Base-by-base conservation (phyloP, 2,888 invertebrate genomes). In the Mesochorus sp. region DNA sequence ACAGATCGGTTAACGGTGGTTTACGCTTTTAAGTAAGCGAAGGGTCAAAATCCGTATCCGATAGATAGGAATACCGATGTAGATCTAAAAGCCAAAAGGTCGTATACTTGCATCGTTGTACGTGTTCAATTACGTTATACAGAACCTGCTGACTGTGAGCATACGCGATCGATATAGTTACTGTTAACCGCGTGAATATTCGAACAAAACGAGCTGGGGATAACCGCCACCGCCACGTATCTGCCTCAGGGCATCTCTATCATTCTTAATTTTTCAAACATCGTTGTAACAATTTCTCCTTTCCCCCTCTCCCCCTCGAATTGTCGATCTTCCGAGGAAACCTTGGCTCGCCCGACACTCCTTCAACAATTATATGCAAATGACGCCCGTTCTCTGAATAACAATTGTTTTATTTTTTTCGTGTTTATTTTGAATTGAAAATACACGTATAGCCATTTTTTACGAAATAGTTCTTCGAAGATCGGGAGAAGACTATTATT, bases 361-460 rank as follows among this genome's bases (percentile, higher is more conserved):
- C 37, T 64, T 28, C 49, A 12, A 24, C 59, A 47, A 55, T 77
- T 19, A 42, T 34, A 73, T 68, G 77, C 62, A 73, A 68, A 73
- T 59, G 6, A 42, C 0, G 8, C 34, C 14, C 57, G 17, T 55
- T 59, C 64, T 37, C 55, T 4, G 53, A 31, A 24, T 34, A 66
- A 59, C 49, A 28, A 51, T 76, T 55, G 1, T n/a, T 24, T 19
- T 14, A n/a, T 12, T 21, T 47, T 24, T 21, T n/a, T 6, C 3
- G n/a, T n/a, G 8, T 26, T 3, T 28, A 28, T 51, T 44, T 10
- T 19, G 8, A 3, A 2, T n/a, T 10, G n/a, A 19, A 34, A 55
- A 34, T 19, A 55, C 24, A 14, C 17, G 47, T 57, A 55, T 31
- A 17, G 28, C 8, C 14, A 31, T 4, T 12, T 19, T 31, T 31